A percentile compares a stretch with the other conserved stretches of the same genome.
Evolutionary conservation across 2,113 vertebrate species (phyloP).

Genomic region (Petaurus breviceps): DNA sequence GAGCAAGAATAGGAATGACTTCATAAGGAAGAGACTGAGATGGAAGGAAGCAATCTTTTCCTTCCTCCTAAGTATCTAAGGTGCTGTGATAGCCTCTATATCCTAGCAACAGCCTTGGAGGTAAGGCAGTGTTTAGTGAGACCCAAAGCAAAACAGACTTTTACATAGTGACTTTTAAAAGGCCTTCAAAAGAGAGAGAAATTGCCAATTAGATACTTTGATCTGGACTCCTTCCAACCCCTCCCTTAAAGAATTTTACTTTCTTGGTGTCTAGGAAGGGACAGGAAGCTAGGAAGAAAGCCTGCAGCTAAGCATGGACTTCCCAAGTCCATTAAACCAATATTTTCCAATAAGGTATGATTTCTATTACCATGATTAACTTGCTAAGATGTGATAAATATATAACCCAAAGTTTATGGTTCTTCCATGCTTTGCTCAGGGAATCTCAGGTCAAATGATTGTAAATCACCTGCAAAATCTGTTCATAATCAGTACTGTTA

Average conservation of each 20-base stretch:
- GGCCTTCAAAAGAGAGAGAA: slow-evolving; percentile 78
- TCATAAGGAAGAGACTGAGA: slow-evolving; percentile 57
- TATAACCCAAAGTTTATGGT: slow-evolving; percentile 36
- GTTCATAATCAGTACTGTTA: slow-evolving; percentile 32
- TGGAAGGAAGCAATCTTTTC: slow-evolving; percentile 61
- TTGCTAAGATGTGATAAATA: slow-evolving; percentile 30
- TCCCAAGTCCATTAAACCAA: not conserved
- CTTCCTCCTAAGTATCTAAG: slow-evolving; percentile 70
- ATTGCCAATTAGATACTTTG: slow-evolving; percentile 76
- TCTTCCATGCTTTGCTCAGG: slow-evolving; percentile 44
- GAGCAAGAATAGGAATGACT: slow-evolving; percentile 64
- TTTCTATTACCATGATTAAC: slow-evolving; percentile 52
- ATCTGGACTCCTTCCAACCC: slow-evolving; percentile 70
- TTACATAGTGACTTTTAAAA: slow-evolving; percentile 68
- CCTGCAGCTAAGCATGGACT: not conserved
- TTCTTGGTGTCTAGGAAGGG: slow-evolving; percentile 51
- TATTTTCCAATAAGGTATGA: slow-evolving; percentile 41
- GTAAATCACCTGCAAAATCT: slow-evolving; percentile 45
- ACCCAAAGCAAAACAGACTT: slow-evolving; percentile 76
- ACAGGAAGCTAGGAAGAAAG: slow-evolving; percentile 37
- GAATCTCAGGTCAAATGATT: slow-evolving; percentile 19
- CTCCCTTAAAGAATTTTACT: slow-evolving; percentile 70
- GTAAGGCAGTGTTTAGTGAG: slow-evolving; percentile 74
- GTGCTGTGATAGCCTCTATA: slow-evolving; percentile 74
- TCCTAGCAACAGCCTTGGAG: slow-evolving; percentile 79